Base-by-base conservation (phyloP, 2,888 invertebrate species). In the Atethmia centrago region DNA sequence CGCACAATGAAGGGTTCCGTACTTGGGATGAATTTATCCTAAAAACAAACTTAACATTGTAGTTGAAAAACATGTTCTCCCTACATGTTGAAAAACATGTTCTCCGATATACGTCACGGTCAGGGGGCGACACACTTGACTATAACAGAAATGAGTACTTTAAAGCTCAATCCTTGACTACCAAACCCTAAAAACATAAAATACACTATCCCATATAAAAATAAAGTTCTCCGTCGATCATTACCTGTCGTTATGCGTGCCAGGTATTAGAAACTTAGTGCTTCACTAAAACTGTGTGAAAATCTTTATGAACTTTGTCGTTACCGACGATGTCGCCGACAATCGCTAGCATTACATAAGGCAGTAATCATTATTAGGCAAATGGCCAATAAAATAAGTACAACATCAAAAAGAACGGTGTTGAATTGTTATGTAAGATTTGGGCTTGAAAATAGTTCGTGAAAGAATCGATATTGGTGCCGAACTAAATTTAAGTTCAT, bases 351-450 rank as follows among this genome's bases (percentile, higher is more conserved):
- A 61, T 82, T 84, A 84, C 51, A 69, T 82, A 82, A 74, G 25
- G 42, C 25, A 68, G 68, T 62, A 81, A 84, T 82, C 85, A 84
- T 76, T 84, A 76, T 69, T 67, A 76, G 77, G 85, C 77, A 76
- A 82, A 82, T 84, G 55, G 71, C 68, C 82, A 81, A 82, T 81
- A 81, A 81, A 84, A 81, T 71, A 58, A 69, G 62, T 69, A 63
- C 77, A 64, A 71, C 68, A 45, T 55, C 49, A 68, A 68, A 68
- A 68, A 84, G 55, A 68, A 77, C 45, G 42, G 25, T 47, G 51
- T 51, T 66, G 55, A 66, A 80, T 49, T 40, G 67, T 81, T 82
- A 77, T 31, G 59, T 69, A 84, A 82, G n/a, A 45, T 55, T 58
- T 53, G 8, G 40, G 51, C 47, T 74, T 81, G 47, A 74, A 74